phyloP scores from a whole-genome alignment of 2,113 vertebrate genomes.

The Embiotoca jacksoni region DNA sequence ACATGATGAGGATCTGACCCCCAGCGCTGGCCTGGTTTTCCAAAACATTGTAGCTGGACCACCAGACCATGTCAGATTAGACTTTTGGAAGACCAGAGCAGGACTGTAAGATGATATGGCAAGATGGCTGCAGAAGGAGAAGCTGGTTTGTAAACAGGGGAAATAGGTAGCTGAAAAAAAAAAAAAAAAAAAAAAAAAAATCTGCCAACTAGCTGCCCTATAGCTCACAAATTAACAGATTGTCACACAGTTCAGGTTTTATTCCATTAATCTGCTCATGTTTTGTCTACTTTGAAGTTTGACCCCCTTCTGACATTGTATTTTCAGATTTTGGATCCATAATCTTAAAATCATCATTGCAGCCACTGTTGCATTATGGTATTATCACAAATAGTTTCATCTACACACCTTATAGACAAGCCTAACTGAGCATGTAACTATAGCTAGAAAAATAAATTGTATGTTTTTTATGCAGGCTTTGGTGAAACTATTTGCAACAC shows the following conservation, averaged over 20 bases:
- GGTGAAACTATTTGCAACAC: too few relatives aligned
- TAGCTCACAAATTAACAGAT: slow-evolving; percentile 9
- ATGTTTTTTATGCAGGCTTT: too few relatives aligned
- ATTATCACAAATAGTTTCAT: too few relatives aligned
- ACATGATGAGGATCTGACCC: slow-evolving; percentile 58
- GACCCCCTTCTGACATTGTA: neutral
- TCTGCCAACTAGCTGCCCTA: neutral
- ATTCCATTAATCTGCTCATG: neutral
- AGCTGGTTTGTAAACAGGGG: neutral
- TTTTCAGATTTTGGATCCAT: slow-evolving; percentile 1
- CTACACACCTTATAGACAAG: too few relatives aligned
- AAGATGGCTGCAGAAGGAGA: slow-evolving; percentile 1
- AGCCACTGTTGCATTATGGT: too few relatives aligned
- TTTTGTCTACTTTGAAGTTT: neutral
- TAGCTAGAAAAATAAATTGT: too few relatives aligned
- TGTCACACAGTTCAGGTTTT: neutral
- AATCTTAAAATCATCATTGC: neutral
- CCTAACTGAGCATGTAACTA: too few relatives aligned
- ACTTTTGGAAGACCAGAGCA: neutral
- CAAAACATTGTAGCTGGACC: slow-evolving; percentile 67
- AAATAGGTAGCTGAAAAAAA: neutral
- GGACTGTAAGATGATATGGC: neutral
- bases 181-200: neutral
- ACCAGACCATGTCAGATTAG: slow-evolving; percentile 61
- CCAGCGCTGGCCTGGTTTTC: slow-evolving; percentile 53